phyloP scores from a whole-genome alignment of 2,888 invertebrate species.

The Yponomeuta evonymella region DNA sequence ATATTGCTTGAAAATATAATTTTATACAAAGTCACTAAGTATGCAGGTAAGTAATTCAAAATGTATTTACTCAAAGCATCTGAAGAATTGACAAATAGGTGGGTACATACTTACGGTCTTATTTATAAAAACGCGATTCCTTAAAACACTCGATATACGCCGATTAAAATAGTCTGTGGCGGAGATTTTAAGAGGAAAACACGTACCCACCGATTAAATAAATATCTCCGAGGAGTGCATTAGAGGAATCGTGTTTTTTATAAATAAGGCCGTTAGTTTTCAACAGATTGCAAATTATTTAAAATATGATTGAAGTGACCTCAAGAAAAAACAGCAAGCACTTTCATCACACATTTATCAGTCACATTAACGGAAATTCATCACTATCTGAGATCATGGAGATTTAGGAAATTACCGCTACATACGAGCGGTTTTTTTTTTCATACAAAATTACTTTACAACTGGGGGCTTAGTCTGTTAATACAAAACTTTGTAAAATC shows the following conservation, averaged over 20 bases:
- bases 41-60: background rate
- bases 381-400: slow-evolving; percentile 11
- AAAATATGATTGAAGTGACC: background rate
- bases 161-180: no score
- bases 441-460: background rate
- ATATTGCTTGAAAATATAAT: slow-evolving; percentile 42
- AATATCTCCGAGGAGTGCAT: no score
- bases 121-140: no score
- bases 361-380: slow-evolving; percentile 2
- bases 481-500: no score
- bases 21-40: slow-evolving; percentile 1
- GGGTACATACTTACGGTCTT: background rate
- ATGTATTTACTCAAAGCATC: background rate
- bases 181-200: no score
- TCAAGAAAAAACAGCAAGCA: background rate
- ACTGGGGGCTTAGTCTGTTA: no score
- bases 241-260: no score
- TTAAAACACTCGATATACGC: no score
- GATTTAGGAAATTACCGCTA: background rate
- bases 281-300: background rate
- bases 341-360: background rate
- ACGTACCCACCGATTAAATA: no score
- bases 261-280: background rate
- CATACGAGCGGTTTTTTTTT: background rate
- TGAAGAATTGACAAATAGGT: slow-evolving; percentile 7